Evolutionary conservation across 2,888 invertebrate genomes (phyloP), one percentile per base, ranked within the genome.

Genomic region (Netelia fuscicornis): DNA sequence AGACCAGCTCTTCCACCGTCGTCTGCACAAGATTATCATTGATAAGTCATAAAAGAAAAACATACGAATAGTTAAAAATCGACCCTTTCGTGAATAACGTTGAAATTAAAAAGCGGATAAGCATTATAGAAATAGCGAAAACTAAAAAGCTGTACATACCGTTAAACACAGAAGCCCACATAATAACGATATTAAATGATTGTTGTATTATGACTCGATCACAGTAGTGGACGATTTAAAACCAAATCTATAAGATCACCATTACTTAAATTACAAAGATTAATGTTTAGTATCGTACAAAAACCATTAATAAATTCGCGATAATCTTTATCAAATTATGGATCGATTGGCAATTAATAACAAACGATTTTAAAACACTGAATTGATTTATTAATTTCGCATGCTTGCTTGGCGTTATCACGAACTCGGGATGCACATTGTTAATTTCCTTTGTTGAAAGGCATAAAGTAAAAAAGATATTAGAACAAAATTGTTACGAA

Each of bases 1-100:
- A 97, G 82, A 98, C 96, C 92, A 98, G 97, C 94, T 99, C 98
- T 88, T 97, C 97, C 89, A 97, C 95, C 84, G 97, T 97, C 94
- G 96, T 97, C 98, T 98, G 96, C 94, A 96, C 96, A 94, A 94
- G 93, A 92, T 93, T 54, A n/a, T 48, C 62, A 78, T 72, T 75
- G n/a, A 52, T 56, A 75, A 72, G 25, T 48, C n/a, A 42, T n/a
- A 48, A n/a, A 25, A 23, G n/a, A 20, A 25, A 10, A 56, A 2
- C 13, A 30, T 17, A 58, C 17, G 13, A 11, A 54, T 56, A 58
- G 52, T 44, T 11, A 42, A 42, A 13, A 71, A 30, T 20, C 23
- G 3, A 20, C 64, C 58, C 30, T 44, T 60, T 25, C 25, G 6
- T 8, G 48, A 76, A 10, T 60, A 20, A 17, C 1, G 20, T 20